Percentiles rank a stretch among this genome's conserved stretches.
Conservation (phyloP, 1,140 invertebrate genomes). For the Platorchestia sp. region DNA sequence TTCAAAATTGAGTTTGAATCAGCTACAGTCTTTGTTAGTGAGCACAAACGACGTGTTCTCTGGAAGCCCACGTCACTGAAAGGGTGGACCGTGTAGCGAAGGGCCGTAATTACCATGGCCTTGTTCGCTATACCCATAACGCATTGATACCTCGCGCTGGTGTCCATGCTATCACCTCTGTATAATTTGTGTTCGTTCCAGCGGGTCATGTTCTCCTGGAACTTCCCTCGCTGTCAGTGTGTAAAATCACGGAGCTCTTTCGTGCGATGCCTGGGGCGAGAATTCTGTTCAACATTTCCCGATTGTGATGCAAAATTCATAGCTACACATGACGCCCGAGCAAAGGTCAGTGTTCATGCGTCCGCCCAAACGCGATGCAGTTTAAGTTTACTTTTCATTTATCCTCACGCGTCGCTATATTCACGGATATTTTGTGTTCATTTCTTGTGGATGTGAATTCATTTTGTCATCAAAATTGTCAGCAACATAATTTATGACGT, state of each 20-base stretch:
- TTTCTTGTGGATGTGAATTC: background rate
- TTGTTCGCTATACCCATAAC: conserved; percentile 38
- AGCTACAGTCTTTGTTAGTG: background rate
- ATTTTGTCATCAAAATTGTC: background rate
- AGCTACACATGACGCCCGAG: background rate
- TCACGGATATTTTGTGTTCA: background rate
- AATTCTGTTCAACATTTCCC: conserved; percentile 49
- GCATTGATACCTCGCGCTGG: background rate
- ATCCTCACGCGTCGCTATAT: background rate
- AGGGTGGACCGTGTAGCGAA: background rate
- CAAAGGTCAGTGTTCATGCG: conserved; percentile 16
- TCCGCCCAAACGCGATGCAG: background rate
- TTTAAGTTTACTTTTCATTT: background rate
- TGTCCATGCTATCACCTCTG: conserved; percentile 38
- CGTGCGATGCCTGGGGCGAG: background rate
- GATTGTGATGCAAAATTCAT: conserved; percentile 8
- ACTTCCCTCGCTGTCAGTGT: conserved; percentile 37
- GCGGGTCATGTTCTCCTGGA: conserved; percentile 29
- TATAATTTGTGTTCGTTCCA: conserved; percentile 29
- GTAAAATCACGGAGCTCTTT: conserved; percentile 43
- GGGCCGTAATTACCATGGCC: conserved; percentile 1
- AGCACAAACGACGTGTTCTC: background rate
- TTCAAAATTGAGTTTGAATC: background rate
- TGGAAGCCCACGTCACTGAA: background rate
- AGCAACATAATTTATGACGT: background rate